Conservation (phyloP, 2,888 invertebrate species). For the Hypomecis punctinalis region DNA sequence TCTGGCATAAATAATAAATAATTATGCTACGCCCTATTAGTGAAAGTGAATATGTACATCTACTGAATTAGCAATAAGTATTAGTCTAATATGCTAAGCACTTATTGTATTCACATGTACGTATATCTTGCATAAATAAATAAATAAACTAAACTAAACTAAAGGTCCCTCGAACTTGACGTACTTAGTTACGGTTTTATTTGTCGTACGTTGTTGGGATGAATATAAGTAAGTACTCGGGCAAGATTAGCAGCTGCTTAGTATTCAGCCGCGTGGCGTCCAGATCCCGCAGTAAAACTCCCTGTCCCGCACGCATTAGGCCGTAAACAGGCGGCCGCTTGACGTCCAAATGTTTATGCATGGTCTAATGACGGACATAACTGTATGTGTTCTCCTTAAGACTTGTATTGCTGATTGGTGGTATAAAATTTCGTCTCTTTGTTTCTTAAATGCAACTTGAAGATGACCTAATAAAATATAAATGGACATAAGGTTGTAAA, state of each 20-base stretch:
- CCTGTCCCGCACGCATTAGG: constrained; percentile 9
- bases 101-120: too few species aligned
- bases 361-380: constrained; percentile 11
- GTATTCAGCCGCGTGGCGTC: constrained; percentile 19
- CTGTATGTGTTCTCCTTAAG: background rate
- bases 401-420: background rate
- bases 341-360: constrained; percentile 21
- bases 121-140: too few species aligned
- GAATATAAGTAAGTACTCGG: constrained; percentile 6
- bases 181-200: constrained; percentile 6
- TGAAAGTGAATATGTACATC: too few species aligned
- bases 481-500: too few species aligned
- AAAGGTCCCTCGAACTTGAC: constrained; percentile 10
- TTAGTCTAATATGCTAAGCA: too few species aligned
- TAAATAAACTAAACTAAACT: too few species aligned
- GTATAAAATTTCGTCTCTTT: background rate
- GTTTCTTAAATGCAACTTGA: too few species aligned
- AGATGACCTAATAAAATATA: too few species aligned
- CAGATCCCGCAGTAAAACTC: constrained; percentile 12
- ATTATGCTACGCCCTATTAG: too few species aligned
- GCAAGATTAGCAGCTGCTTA: constrained; percentile 21
- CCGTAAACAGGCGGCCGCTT: constrained; percentile 21
- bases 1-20: too few species aligned
- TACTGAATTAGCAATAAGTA: too few species aligned
- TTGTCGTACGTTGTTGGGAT: background rate